These are phyloP conservation scores for Ginglymostoma cirratum DNA, from an alignment of 2,113 vertebrate species.

Conservation along the genomic window DNA sequence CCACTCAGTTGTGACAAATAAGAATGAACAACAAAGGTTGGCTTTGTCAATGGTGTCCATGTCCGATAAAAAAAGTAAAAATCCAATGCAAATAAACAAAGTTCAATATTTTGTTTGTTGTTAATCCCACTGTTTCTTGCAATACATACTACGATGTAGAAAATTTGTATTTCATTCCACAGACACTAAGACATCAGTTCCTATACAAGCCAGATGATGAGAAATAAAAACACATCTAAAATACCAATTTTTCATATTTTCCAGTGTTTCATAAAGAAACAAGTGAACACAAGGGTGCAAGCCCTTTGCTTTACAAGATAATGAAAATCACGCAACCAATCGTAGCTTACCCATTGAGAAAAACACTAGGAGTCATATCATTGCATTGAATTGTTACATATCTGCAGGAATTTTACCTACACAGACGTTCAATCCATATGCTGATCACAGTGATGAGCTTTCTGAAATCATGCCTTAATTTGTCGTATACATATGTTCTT, in stretches of 20 bases:
- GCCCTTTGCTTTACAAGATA: neutral
- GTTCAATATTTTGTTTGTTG: neutral
- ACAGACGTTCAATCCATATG: too few relatives aligned
- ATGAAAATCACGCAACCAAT: neutral
- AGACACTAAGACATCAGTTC: neutral
- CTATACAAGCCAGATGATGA: too few relatives aligned
- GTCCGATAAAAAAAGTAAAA: neutral
- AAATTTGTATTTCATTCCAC: neutral
- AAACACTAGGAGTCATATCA: neutral
- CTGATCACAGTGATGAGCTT: too few relatives aligned
- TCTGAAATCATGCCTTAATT: too few relatives aligned
- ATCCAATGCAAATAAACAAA: neutral
- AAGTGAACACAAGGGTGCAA: neutral
- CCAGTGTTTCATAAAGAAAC: neutral
- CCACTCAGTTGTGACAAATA: too few relatives aligned
- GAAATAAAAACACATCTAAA: neutral
- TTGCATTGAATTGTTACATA: neutral
- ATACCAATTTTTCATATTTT: neutral
- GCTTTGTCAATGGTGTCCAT: too few relatives aligned
- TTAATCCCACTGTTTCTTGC: neutral
- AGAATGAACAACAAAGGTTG: too few relatives aligned
- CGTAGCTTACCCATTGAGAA: neutral
- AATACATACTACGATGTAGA: neutral
- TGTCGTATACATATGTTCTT: too few relatives aligned
- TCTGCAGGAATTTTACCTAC: too few relatives aligned